These are phyloP conservation scores for Gopherus flavomarginatus DNA, from an alignment of 2,113 vertebrate species.

Conservation along the genomic window DNA sequence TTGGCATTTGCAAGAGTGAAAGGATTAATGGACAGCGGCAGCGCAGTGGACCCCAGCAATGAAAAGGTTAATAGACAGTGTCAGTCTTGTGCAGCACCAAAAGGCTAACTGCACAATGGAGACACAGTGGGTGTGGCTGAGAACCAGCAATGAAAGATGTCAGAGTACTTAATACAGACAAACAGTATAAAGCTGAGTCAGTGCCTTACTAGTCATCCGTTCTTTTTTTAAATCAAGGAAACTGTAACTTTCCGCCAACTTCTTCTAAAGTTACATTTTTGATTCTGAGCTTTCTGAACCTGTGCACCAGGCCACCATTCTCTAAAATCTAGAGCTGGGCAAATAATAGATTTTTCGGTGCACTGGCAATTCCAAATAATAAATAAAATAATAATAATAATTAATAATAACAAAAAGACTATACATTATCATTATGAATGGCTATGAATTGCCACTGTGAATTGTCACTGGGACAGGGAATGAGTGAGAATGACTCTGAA, in stretches of 20 bases:
- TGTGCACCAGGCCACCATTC: neutral
- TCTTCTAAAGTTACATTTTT: neutral
- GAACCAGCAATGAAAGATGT: neutral
- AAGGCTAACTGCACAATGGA: neutral
- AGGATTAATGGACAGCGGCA: rapidly evolving
- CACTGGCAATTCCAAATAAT: neutral
- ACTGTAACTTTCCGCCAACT: conserved; percentile 24
- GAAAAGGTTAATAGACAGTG: neutral
- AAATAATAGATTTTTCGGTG: neutral
- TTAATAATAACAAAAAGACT: neutral
- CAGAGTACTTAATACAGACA: neutral
- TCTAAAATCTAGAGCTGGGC: neutral
- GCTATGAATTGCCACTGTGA: neutral
- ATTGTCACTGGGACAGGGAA: neutral
- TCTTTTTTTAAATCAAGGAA: conserved; percentile 64
- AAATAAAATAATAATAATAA: no score
- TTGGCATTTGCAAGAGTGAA: neutral
- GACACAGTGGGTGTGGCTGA: neutral
- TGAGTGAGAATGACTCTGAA: neutral
- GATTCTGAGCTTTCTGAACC: conserved; percentile 33
- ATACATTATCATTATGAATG: neutral
- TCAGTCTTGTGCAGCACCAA: neutral
- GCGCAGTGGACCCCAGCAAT: rapidly evolving
- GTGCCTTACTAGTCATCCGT: conserved; percentile 19
- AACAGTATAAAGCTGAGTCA: conserved; percentile 30